These are phyloP conservation scores for Megalonaias nervosa DNA, from an alignment of 1,140 invertebrate species.

Conservation along the genomic window DNA sequence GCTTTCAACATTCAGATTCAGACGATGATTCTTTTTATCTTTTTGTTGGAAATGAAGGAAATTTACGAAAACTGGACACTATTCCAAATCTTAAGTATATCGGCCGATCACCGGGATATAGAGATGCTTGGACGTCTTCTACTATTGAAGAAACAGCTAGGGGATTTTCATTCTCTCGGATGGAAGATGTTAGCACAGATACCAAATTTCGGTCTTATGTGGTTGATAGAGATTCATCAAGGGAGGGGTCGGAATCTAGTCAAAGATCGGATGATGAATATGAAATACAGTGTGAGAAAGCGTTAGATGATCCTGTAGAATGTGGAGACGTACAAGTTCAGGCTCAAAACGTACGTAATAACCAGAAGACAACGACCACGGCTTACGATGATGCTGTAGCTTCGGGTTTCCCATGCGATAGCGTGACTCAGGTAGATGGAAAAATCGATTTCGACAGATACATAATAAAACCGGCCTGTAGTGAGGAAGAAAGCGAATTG, in stretches of 20 bases:
- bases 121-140: constrained; percentile 29
- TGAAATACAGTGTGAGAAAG: too few species aligned
- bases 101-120: constrained; percentile 26
- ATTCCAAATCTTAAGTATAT: constrained; percentile 37
- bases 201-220: constrained; percentile 23
- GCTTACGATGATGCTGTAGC: constrained; percentile 21
- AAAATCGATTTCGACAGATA: too few species aligned
- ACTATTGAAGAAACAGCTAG: constrained; percentile 20
- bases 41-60: constrained; percentile 20
- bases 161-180: constrained; percentile 31
- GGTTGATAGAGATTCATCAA: constrained; percentile 8
- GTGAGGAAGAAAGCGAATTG: too few species aligned
- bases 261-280: too few species aligned
- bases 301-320: too few species aligned
- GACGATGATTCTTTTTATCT: constrained; percentile 34
- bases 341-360: too few species aligned
- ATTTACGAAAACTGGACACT: constrained; percentile 28
- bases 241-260: too few species aligned
- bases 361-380: not conserved
- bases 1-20: constrained; percentile 21
- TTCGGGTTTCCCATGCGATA: not conserved
- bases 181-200: constrained; percentile 31
- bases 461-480: too few species aligned
- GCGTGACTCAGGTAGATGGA: too few species aligned
- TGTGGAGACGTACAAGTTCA: too few species aligned